A percentile compares a stretch with the other conserved stretches of the same genome.
phyloP scores from a whole-genome alignment of 2,113 vertebrate species.

The pig (Sus scrofa) region T2T-Sscrofa CM000824.6:164859501-164860000 shows the following conservation, averaged over 20 bases:
- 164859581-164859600: background rate
- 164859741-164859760: background rate
- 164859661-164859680: background rate
- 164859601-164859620: background rate
- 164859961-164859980: background rate
- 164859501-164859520: background rate
- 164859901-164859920: background rate
- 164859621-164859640: background rate
- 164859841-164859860: background rate
- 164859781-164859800: background rate
- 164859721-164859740: background rate
- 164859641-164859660: background rate
- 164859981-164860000: background rate
- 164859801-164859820: background rate
- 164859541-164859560: background rate
- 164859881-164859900: background rate
- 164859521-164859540: conserved; percentile 5
- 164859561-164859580: conserved; percentile 25
- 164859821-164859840: background rate
- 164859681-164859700: background rate
- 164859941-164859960: background rate
- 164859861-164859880: background rate
- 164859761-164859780: background rate
- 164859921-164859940: background rate
- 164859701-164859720: background rate